Evolutionary conservation across 2,888 invertebrate species (phyloP), one percentile per base, ranked within the genome.

Genomic region (Hermodice carunculata): DNA sequence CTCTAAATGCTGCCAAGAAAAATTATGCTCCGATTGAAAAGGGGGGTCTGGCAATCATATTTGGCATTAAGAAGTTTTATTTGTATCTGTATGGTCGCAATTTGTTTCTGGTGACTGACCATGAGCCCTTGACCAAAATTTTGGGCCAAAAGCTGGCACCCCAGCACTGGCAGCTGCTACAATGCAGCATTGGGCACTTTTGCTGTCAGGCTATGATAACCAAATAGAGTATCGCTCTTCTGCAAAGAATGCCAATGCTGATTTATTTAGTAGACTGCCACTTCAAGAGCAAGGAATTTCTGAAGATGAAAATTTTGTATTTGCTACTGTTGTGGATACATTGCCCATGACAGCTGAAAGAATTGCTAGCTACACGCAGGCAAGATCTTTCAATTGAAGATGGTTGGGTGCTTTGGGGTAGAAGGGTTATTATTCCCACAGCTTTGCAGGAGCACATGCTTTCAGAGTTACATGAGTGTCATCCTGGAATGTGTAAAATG

Each of bases 51-150:
- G 71, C 80, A 17, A 67, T 86, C 4, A 76, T 86, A 17, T 87
- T 78, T 65, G 85, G 82, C 0, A 77, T 86, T 1, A 75, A 78
- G 29, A 81, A 81, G 70, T 87, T 86, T 73, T 81, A 85, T 56
- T 74, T 82, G 28, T 87, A 83, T 68, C 48, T 87, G 0, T 83
- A 74, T 65, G 87, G 86, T 2, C 71, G 81, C 17, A 71, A 77
- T n/a, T 88, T 88, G 69, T 82, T 81, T 1, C 69, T 87, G 17
- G 44, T 77, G 6, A 86, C 85, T 0, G 86, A 86, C 67, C 82
- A 86, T 64, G 76, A 84, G 62, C 85, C 87, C 0, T 67, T 88
- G 3, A 81, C 75, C 5, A 61, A 74, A 5, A 81, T 87, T 40
- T 82, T 87, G 51, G 77, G 56, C 73, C 78, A 28, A 78, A 80